These are phyloP conservation scores for Lamproptera curius DNA, from an alignment of 2,888 invertebrate genomes.

Conservation along the genomic window DNA sequence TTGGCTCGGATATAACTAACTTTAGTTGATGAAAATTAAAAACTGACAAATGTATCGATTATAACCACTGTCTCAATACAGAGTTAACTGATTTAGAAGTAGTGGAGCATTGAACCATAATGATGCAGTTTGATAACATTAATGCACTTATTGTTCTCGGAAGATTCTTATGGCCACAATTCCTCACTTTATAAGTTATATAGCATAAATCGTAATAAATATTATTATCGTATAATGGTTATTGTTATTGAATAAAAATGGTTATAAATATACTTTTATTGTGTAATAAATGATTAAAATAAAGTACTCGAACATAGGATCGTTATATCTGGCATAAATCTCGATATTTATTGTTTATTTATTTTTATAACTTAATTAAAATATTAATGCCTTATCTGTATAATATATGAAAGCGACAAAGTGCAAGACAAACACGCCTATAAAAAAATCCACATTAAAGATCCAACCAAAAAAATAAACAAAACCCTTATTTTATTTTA, in stretches of 20 bases:
- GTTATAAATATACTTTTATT: background rate
- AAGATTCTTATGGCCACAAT: too few relatives aligned
- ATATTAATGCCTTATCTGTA: too few relatives aligned
- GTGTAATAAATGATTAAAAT: background rate
- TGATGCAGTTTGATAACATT: conserved; percentile 30
- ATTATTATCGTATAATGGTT: background rate
- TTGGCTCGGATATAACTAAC: too few relatives aligned
- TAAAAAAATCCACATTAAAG: too few relatives aligned
- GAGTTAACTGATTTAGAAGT: conserved; percentile 7
- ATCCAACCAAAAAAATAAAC: too few relatives aligned
- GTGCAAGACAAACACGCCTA: too few relatives aligned
- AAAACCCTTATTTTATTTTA: too few relatives aligned
- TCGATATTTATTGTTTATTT: background rate
- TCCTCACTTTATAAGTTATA: conserved; percentile 1
- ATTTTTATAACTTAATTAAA: background rate
- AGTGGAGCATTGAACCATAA: conserved; percentile 37
- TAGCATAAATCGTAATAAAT: background rate
- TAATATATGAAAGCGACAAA: too few relatives aligned
- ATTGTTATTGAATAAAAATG: background rate
- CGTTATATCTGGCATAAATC: background rate
- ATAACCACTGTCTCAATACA: too few relatives aligned
- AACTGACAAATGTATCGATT: too few relatives aligned
- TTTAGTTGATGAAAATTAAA: too few relatives aligned
- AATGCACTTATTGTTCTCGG: conserved; percentile 36
- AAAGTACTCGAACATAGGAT: background rate